These are phyloP conservation scores for Acanthacorydalis orientalis DNA, from an alignment of 2,888 invertebrate genomes.

Conservation along the genomic window DNA sequence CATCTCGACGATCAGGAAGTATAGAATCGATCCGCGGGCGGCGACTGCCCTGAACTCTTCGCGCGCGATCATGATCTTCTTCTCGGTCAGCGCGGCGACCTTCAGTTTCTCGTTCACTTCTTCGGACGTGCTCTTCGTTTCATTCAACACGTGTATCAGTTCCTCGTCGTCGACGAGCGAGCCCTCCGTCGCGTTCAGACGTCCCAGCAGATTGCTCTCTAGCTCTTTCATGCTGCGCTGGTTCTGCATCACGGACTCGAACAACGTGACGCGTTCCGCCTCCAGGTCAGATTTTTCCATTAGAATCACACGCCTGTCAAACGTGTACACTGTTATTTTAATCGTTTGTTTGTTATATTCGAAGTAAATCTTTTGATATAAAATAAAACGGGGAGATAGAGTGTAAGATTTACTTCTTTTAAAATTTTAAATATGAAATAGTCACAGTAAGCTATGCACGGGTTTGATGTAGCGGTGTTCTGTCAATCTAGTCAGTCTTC, in stretches of 20 bases:
- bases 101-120: conserved; percentile 77
- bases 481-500: no score
- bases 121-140: conserved; percentile 42
- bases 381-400: no score
- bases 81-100: conserved; percentile 84
- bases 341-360: not conserved
- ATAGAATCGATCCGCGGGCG: conserved; percentile 81
- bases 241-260: conserved; percentile 93
- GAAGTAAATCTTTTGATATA: no score
- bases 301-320: conserved; percentile 62
- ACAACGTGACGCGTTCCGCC: conserved; percentile 79
- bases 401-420: no score
- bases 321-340: conserved; percentile 8
- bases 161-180: conserved; percentile 93
- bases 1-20: conserved; percentile 95
- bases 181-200: conserved; percentile 86
- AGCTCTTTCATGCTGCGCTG: conserved; percentile 91
- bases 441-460: no score
- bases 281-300: conserved; percentile 95
- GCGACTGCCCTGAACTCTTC: conserved; percentile 95
- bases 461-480: no score
- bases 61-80: conserved; percentile 81
- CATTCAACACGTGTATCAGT: conserved; percentile 72
- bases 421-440: no score
- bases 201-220: conserved; percentile 77